phyloP scores from a whole-genome alignment of 1,140 invertebrate genomes.

The Ganaspis sp. region DNA sequence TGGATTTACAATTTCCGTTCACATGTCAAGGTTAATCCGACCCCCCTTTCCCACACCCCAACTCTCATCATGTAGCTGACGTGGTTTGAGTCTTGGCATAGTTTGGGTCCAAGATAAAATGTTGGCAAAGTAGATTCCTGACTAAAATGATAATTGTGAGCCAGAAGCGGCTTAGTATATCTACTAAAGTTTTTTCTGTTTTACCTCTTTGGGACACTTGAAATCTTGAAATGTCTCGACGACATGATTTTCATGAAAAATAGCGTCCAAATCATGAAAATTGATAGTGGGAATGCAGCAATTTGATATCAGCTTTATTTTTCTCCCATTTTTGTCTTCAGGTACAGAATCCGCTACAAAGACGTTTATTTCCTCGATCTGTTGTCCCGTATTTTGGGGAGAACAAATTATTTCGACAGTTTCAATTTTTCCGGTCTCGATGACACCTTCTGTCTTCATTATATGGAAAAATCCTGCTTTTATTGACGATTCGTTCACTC shows the following conservation, averaged over 20 bases:
- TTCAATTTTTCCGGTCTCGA: slow-evolving; percentile 45
- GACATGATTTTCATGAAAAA: slow-evolving; percentile 63
- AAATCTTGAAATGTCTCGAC: slow-evolving; percentile 57
- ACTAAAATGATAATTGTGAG: too few relatives aligned
- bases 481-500: slow-evolving; percentile 27
- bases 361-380: slow-evolving; percentile 51
- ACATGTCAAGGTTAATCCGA: too few relatives aligned
- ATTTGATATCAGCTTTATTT: slow-evolving; percentile 48
- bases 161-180: too few relatives aligned
- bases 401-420: slow-evolving; percentile 50
- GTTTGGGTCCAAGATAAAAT: too few relatives aligned
- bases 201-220: slow-evolving; percentile 55
- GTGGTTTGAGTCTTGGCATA: too few relatives aligned
- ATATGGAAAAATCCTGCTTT: slow-evolving; percentile 55
- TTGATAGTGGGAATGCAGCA: slow-evolving; percentile 58
- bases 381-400: slow-evolving; percentile 47
- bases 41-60: too few relatives aligned
- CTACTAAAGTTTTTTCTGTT: background rate
- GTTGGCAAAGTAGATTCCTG: too few relatives aligned
- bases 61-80: too few relatives aligned
- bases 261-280: slow-evolving; percentile 57
- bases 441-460: slow-evolving; percentile 44
- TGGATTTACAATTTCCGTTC: too few relatives aligned
- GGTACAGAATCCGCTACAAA: slow-evolving; percentile 43
- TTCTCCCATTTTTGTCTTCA: slow-evolving; percentile 44